Conservation (phyloP, 2,113 vertebrate species). For the Spheniscus mendiculus region DNA sequence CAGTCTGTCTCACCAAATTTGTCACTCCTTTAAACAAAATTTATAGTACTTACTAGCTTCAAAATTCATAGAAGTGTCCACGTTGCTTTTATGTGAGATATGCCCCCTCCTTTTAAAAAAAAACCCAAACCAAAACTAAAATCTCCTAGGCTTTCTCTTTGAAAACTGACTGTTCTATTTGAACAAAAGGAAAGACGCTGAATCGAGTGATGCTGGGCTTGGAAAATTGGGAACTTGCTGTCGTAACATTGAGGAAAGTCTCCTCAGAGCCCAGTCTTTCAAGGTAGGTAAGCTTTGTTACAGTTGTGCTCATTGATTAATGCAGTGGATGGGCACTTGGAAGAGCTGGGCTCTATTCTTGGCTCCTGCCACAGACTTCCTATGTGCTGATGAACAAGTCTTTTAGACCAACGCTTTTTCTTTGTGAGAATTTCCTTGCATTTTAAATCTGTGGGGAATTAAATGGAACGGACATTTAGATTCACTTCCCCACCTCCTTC, state of each 20-base stretch:
- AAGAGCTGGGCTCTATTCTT: not conserved
- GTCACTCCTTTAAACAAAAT: not conserved
- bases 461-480: not conserved
- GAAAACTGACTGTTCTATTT: not conserved
- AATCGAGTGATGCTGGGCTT: not conserved
- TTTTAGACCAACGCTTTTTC: not conserved
- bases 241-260: not conserved
- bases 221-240: not conserved
- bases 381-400: not conserved
- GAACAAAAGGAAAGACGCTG: not conserved
- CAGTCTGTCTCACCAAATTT: not conserved
- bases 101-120: not conserved
- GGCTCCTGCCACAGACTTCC: constrained; percentile 43
- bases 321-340: not conserved
- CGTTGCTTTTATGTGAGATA: not conserved
- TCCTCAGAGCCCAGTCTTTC: not conserved
- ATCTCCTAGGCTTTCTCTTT: not conserved
- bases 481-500: not conserved
- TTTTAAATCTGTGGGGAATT: constrained; percentile 38
- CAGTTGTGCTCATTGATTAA: not conserved
- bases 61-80: not conserved
- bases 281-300: not conserved
- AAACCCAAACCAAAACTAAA: not conserved
- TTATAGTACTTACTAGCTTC: not conserved
- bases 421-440: constrained; percentile 40